Evolutionary conservation across 2,113 vertebrate species (phyloP).

Genomic region (Pomatostomus ruficeps): DNA sequence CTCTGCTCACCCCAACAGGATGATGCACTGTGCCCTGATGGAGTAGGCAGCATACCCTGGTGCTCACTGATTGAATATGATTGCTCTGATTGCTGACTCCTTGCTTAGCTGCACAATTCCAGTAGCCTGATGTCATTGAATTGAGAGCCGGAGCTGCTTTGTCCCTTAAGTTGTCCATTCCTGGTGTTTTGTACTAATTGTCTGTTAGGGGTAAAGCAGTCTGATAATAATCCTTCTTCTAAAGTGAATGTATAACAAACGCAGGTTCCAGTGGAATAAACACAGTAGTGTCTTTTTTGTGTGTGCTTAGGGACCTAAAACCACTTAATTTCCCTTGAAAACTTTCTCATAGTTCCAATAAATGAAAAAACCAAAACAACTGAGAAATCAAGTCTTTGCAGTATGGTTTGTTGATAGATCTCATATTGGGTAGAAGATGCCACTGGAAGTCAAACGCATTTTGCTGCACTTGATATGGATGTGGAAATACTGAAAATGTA

Average conservation of each 20-base stretch:
- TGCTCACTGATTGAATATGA: conserved; percentile 44
- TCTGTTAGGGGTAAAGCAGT: conserved; percentile 47
- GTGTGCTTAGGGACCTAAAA: neutral
- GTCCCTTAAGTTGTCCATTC: conserved; percentile 23
- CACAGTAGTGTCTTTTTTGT: neutral
- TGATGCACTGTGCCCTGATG: neutral
- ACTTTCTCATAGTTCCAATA: neutral
- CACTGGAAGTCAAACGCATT: neutral
- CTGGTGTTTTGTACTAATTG: conserved; percentile 47
- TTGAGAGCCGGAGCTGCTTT: conserved; percentile 47
- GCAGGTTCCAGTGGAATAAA: neutral
- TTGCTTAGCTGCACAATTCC: conserved; percentile 64
- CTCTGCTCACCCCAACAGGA: conserved; percentile 1
- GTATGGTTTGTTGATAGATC: neutral
- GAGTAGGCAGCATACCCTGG: conserved; percentile 40
- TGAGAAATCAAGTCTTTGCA: neutral
- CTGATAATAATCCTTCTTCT: conserved; percentile 21
- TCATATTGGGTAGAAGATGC: neutral
- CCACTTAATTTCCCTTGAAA: neutral
- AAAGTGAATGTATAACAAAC: conserved; percentile 2
- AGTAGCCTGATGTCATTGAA: conserved; percentile 62
- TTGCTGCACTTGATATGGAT: neutral
- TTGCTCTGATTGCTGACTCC: conserved; percentile 68
- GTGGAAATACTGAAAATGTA: neutral
- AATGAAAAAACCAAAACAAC: neutral